phyloP scores from a whole-genome alignment of 53 echinoderm and acorn worm genomes.

The Zoroaster sp. region DNA sequence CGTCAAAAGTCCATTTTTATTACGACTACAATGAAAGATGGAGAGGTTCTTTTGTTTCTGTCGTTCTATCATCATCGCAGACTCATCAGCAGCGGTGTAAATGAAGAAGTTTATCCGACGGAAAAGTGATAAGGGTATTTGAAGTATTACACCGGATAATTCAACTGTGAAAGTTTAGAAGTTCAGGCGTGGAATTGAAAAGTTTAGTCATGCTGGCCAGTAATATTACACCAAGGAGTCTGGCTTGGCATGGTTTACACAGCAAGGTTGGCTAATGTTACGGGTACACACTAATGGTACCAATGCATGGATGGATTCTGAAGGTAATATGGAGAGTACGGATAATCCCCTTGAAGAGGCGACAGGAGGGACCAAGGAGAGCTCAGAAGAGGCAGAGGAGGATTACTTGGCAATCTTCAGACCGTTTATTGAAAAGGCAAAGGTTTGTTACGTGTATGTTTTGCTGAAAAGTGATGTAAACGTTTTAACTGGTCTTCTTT shows the following conservation, averaged over 20 bases:
- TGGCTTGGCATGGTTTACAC: not conserved
- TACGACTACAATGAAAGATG: not conserved
- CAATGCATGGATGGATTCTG: not conserved
- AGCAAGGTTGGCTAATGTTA: conserved; percentile 14
- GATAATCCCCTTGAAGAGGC: not conserved
- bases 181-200: not conserved
- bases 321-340: not conserved
- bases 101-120: too few relatives aligned
- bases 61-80: not conserved
- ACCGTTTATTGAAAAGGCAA: conserved; percentile 34
- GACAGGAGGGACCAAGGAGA: not conserved
- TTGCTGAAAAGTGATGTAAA: too few relatives aligned
- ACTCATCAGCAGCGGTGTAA: too few relatives aligned
- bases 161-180: not conserved
- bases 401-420: conserved; percentile 46
- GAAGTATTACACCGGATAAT: too few relatives aligned
- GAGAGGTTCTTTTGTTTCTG: conserved; percentile 16
- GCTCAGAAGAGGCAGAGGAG: not conserved
- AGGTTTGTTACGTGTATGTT: conserved; percentile 18
- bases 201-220: not conserved
- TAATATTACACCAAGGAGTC: conserved; percentile 26
- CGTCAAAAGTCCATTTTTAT: conserved; percentile 41
- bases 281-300: not conserved
- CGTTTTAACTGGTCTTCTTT: too few relatives aligned
- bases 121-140: too few relatives aligned